Percentiles rank a stretch among this genome's conserved stretches.
These are phyloP conservation scores for Cydia amplana DNA, from an alignment of 1,140 invertebrate genomes.

Conservation along the genomic window DNA sequence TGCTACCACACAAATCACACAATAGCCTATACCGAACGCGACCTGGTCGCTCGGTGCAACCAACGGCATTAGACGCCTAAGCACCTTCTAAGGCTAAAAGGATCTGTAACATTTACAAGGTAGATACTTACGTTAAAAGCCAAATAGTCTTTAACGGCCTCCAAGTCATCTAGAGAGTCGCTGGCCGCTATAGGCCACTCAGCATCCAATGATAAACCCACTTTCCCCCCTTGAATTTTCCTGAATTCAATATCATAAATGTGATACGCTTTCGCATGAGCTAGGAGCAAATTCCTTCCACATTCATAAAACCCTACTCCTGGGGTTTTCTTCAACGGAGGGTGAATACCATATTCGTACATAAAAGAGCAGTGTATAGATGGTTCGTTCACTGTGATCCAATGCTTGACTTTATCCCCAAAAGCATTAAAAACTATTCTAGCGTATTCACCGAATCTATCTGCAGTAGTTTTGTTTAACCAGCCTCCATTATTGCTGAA, in stretches of 20 bases:
- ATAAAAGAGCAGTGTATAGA: slow-evolving; percentile 58
- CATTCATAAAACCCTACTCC: not conserved
- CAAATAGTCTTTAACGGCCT: slow-evolving; percentile 54
- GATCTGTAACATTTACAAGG: too few species aligned
- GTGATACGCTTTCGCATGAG: slow-evolving; percentile 10
- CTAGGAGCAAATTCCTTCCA: slow-evolving; percentile 11
- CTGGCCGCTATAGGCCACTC: slow-evolving; percentile 60
- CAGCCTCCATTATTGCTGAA: slow-evolving; percentile 80
- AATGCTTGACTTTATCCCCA: slow-evolving; percentile 73
- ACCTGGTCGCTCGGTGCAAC: too few species aligned
- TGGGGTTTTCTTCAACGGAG: slow-evolving; percentile 52
- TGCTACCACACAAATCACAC: too few species aligned
- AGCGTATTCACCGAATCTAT: slow-evolving; percentile 74
- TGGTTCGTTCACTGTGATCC: slow-evolving; percentile 63
- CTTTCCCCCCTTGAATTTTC: slow-evolving; percentile 48
- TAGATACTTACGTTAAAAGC: slow-evolving; percentile 46
- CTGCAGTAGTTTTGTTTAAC: slow-evolving; percentile 73
- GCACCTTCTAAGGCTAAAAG: too few species aligned
- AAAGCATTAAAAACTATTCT: slow-evolving; percentile 59
- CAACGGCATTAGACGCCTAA: too few species aligned
- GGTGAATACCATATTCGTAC: slow-evolving; percentile 66
- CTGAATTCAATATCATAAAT: slow-evolving; percentile 13
- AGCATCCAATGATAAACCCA: slow-evolving; percentile 67
- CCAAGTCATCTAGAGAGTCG: slow-evolving; percentile 45
- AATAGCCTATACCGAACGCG: too few species aligned